Base-by-base conservation (phyloP, 2,797 vertebrate genomes). In the Pogonophryne albipinna region DNA sequence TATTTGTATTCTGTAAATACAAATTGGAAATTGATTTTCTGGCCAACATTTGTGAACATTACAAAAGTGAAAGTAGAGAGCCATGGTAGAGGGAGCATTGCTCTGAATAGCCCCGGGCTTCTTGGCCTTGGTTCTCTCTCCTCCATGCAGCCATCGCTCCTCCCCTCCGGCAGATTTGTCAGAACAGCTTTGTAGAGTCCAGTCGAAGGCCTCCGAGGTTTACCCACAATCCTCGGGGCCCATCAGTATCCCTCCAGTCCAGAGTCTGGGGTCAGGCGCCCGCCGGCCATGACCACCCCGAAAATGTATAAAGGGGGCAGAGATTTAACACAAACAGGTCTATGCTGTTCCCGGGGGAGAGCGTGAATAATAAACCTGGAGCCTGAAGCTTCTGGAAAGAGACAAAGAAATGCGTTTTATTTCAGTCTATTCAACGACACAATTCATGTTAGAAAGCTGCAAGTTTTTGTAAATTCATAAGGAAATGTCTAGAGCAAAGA, bases 201-300 rank as follows among this genome's bases (percentile, higher is more conserved):
- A 66, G 45, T 45, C 19, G 4, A 50, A 46, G 57, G 68, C 85
- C 85, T 78, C 50, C 0, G 47, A 88, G 88, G 73, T 84, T 86
- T 83, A 83, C 84, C 85, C 86, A 74, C 71, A 79, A 79, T 80
- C 86, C 85, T 80, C 23, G 0, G 50, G 76, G 80, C 53, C 2
- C 15, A 15, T 53, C 46, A 62, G 68, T 84, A 74, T 76, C 76
- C 76, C 74, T 73, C 53, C 84, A 68, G 76, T 77, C 66, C 71
- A 23, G 62, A 76, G 74, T 66, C 53, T 68, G 87, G 85, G 89
- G 87, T 92, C 87, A 91, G 82, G 16, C 42, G 41, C 72, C 89
- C 85, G 76, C 65, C 53, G 66, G 89, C 81, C 72, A 87, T 84
- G 85, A n/a, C 59, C 71, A 63, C 70, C 74, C 60, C 31, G 8